Percentiles rank a stretch among this genome's conserved stretches.
phyloP scores from a whole-genome alignment of 2,888 invertebrate species.

The Spodoptera picta region DNA sequence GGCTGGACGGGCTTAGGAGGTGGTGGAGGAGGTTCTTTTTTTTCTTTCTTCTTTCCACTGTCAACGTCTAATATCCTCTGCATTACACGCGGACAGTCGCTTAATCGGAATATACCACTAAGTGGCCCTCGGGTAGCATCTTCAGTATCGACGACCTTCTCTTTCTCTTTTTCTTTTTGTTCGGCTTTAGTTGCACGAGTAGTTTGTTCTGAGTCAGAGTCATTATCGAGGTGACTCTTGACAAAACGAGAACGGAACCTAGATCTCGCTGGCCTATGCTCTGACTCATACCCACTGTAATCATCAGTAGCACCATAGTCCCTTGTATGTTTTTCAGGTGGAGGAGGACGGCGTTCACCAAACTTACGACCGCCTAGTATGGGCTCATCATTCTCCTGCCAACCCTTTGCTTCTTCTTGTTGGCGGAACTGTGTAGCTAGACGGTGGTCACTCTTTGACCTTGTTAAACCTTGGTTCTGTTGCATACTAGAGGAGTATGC shows the following conservation, averaged over 20 bases:
- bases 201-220: slow-evolving; percentile 92
- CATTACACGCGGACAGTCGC: slow-evolving; percentile 96
- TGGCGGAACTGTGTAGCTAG: slow-evolving; percentile 96
- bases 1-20: slow-evolving; percentile 88
- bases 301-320: slow-evolving; percentile 90
- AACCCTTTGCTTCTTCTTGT: slow-evolving; percentile 92
- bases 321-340: slow-evolving; percentile 85
- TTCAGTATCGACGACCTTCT: slow-evolving; percentile 95
- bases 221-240: slow-evolving; percentile 91
- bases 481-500: slow-evolving; percentile 89
- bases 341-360: slow-evolving; percentile 91
- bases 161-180: slow-evolving; percentile 89
- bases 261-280: slow-evolving; percentile 88
- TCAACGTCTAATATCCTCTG: slow-evolving; percentile 95
- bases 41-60: slow-evolving; percentile 92
- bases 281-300: slow-evolving; percentile 92
- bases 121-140: slow-evolving; percentile 95
- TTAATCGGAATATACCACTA: slow-evolving; percentile 95
- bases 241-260: slow-evolving; percentile 92
- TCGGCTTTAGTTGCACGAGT: slow-evolving; percentile 91
- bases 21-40: slow-evolving; percentile 90
- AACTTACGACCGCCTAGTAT: slow-evolving; percentile 93
- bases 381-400: slow-evolving; percentile 91
- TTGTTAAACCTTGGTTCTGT: slow-evolving; percentile 93
- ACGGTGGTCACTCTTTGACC: slow-evolving; percentile 97